Evolutionary conservation across 2,888 invertebrate genomes (phyloP).

Genomic region (Drosophila buzzatii): DNA sequence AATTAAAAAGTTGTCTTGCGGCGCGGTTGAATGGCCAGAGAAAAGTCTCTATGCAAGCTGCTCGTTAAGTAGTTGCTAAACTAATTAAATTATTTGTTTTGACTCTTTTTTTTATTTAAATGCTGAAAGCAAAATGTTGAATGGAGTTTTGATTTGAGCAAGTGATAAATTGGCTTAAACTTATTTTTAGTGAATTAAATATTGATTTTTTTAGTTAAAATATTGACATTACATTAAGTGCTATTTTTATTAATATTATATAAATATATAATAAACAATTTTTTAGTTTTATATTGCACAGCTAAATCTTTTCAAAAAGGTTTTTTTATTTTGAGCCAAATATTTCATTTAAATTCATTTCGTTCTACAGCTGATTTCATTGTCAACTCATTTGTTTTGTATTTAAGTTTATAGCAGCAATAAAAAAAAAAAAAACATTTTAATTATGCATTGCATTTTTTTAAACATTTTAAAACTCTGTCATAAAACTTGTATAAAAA

Average conservation of each 20-base stretch:
- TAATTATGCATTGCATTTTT: not conserved
- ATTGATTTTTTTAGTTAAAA: no score
- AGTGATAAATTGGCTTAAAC: no score
- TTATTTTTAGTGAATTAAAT: no score
- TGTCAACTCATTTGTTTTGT: not conserved
- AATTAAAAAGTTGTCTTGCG: constrained; percentile 38
- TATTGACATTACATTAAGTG: not conserved
- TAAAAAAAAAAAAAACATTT: not conserved
- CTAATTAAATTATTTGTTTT: constrained; percentile 1
- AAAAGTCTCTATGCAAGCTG: constrained; percentile 9
- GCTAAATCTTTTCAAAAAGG: not conserved
- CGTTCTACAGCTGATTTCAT: not conserved
- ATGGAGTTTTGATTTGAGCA: not conserved
- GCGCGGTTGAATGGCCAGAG: constrained; percentile 17
- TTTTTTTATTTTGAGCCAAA: not conserved
- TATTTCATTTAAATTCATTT: not conserved
- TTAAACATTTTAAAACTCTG: not conserved
- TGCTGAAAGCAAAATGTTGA: not conserved
- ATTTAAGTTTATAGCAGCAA: not conserved
- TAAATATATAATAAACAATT: not conserved
- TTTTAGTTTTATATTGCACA: not conserved
- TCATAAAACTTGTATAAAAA: not conserved
- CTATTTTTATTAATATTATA: not conserved
- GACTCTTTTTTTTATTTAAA: no score
- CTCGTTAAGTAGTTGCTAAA: constrained; percentile 10